A percentile compares a stretch with the other conserved stretches of the same genome.
phyloP scores from a whole-genome alignment of 53 echinoderm and acorn worm genomes.

The Echinarachnius parma region DNA sequence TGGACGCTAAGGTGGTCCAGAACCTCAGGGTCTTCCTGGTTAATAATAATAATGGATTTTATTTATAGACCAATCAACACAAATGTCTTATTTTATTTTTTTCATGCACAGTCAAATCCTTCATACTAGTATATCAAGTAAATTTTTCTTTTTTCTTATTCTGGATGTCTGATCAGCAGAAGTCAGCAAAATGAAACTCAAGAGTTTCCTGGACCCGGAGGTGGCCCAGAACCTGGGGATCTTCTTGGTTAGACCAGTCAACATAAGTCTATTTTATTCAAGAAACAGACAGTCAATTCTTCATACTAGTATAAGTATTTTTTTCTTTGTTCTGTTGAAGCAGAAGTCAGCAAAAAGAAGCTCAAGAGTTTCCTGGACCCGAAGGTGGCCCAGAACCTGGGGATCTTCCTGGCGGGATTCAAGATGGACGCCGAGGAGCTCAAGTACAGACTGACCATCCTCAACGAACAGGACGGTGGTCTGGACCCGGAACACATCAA shows the following conservation, averaged over 20 bases:
- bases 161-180: slow-evolving; percentile 19
- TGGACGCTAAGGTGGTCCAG: too few species aligned
- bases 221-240: slow-evolving; percentile 98
- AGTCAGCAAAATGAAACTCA: slow-evolving; percentile 78
- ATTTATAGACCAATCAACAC: too few species aligned
- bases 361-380: slow-evolving; percentile 90
- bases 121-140: too few species aligned
- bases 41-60: too few species aligned
- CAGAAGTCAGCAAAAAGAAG: slow-evolving; percentile 82
- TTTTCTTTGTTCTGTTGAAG: too few species aligned
- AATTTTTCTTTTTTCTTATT: not conserved
- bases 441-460: slow-evolving; percentile 76
- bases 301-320: too few species aligned
- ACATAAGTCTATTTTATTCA: too few species aligned
- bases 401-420: slow-evolving; percentile 96
- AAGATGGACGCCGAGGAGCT: slow-evolving; percentile 96
- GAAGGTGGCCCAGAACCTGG: slow-evolving; percentile 96
- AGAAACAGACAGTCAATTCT: too few species aligned
- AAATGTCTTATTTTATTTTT: too few species aligned
- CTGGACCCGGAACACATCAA: slow-evolving; percentile 85
- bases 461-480: slow-evolving; percentile 84
- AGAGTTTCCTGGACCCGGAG: slow-evolving; percentile 90
- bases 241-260: slow-evolving; percentile 89
- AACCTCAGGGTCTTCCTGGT: too few species aligned
- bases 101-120: too few species aligned